A percentile compares a stretch with the other conserved stretches of the same genome.
These are phyloP conservation scores for Drosophila prostipennis DNA, from an alignment of 2,888 invertebrate species.

Conservation along the genomic window DNA sequence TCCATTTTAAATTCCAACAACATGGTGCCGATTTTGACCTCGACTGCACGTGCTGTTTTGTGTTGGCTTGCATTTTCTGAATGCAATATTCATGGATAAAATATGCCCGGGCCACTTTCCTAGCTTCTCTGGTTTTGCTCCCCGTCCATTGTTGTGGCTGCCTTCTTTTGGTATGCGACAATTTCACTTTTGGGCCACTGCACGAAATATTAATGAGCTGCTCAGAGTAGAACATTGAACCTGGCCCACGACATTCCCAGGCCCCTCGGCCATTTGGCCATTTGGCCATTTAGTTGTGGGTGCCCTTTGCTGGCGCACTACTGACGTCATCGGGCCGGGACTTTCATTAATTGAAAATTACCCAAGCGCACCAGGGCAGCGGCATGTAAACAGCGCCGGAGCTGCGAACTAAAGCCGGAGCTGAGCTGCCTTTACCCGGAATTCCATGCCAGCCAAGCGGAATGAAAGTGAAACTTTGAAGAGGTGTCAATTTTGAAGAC, in stretches of 20 bases:
- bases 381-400: conserved; percentile 31
- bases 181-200: conserved; percentile 79
- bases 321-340: conserved; percentile 67
- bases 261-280: neutral
- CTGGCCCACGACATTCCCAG: conserved; percentile 23
- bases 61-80: conserved; percentile 2
- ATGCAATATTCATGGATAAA: conserved; percentile 73
- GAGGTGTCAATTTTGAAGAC: conserved; percentile 70
- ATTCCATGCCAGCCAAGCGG: conserved; percentile 54
- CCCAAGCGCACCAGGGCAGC: conserved; percentile 55
- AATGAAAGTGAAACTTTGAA: conserved; percentile 76
- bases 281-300: conserved; percentile 6
- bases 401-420: conserved; percentile 21
- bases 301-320: conserved; percentile 47
- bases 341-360: conserved; percentile 78
- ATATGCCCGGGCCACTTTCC: conserved; percentile 46
- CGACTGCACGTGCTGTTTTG: conserved; percentile 1
- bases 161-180: conserved; percentile 67
- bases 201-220: conserved; percentile 74
- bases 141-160: conserved; percentile 47
- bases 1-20: too few species aligned
- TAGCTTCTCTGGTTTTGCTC: conserved; percentile 32
- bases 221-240: conserved; percentile 62
- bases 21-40: neutral
- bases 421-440: conserved; percentile 56